Base-by-base conservation (phyloP, 2,113 vertebrate species). In the Cololabis saira region DNA sequence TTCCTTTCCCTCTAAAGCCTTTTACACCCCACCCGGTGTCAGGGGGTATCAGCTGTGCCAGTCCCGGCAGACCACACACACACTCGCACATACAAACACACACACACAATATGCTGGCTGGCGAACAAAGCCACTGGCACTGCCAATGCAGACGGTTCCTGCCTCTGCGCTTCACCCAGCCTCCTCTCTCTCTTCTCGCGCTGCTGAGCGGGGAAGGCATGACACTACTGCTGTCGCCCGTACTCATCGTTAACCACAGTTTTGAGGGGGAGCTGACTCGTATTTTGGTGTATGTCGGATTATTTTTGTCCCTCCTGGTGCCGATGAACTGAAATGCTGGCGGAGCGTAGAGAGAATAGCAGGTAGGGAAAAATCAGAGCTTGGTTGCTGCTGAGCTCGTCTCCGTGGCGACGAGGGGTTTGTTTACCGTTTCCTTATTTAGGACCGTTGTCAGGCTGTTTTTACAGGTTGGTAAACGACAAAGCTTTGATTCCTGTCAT, bases 21-120 rank as follows among this genome's bases (percentile, higher is more conserved):
- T 67, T 78, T 61, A 54, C 84, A 83, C 83, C 76, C 76, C 81
- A 70, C 76, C 85, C 84, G 79, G 83, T 89, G 81, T 92, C 85
- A 83, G 85, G 85, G 83, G 63, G 82, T n/a, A 90, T 92, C 87
- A 90, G 87, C 91, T 92, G 90, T 91, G 91, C 91, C 90, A 91
- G 91, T 90, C 90, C 89, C 90, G 76, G 86, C 89, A 90, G 89
- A 89, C 81, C 85, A 75, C 89, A 74, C 83, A 82, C 84, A 76
- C 72, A 69, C 60, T 72, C 53, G 70, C 81, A 83, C 82, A 67
- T 16, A 50, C 52, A 60, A 54, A 55, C 50, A 51, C 67, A 57
- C 53, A 57, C 63, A 58, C 58, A 62, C 55, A 68, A 68, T 43
- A 13, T 56, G 71, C 80, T 74, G 75, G 71, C 76, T 86, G 82